phyloP scores from a whole-genome alignment of 2,797 vertebrate genomes.

The Alectoris magna region DNA sequence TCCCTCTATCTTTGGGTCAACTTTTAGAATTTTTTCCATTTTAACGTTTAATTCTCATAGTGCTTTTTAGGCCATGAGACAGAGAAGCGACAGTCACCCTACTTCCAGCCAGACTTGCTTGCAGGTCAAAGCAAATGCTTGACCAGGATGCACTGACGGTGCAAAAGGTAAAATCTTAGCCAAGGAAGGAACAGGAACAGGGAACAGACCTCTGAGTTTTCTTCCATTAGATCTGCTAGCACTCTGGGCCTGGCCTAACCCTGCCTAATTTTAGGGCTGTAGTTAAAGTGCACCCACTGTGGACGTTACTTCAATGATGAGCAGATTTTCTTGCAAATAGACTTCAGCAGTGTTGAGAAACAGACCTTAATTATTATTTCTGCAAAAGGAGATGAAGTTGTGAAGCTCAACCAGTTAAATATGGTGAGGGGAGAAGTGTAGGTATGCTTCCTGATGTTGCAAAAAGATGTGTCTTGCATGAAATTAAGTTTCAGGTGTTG shows the following conservation, averaged over 20 bases:
- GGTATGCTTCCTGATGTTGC: neutral
- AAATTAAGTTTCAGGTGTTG: neutral
- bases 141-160: neutral
- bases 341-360: neutral
- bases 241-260: neutral
- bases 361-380: neutral
- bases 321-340: neutral
- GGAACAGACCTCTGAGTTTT: neutral
- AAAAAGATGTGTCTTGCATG: neutral
- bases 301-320: neutral
- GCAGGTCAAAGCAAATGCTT: neutral
- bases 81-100: neutral
- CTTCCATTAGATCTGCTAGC: neutral
- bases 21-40: neutral
- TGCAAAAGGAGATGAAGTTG: neutral
- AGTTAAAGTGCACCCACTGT: neutral
- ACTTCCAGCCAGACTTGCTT: neutral
- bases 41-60: neutral
- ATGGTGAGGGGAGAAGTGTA: neutral
- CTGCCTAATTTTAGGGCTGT: neutral
- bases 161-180: neutral
- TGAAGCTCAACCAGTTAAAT: neutral
- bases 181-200: neutral
- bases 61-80: neutral
- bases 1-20: accelerated